Evolutionary conservation across 2,113 vertebrate genomes (phyloP), one percentile per base, ranked within the genome.

Genomic region (Chloebia gouldiae): DNA sequence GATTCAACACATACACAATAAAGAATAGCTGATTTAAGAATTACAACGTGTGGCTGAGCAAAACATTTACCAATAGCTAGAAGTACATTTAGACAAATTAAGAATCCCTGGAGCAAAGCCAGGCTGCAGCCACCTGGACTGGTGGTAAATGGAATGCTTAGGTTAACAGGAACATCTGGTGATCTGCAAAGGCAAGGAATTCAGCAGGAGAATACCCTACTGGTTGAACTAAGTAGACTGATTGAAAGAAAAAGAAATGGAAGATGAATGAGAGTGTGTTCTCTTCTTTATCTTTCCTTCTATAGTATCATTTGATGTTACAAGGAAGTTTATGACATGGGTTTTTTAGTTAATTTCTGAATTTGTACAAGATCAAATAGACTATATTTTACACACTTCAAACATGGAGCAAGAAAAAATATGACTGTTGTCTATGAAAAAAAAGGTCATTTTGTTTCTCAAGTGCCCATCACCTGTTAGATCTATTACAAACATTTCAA

Each of bases 11-110:
- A 44, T 22, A 70, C 4, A 14, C 23, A 77, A 83, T 93, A 81
- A 96, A 93, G 80, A 95, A 80, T 30, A 72, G 45, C 53, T 86
- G 64, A 89, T 89, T 95, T 77, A 96, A 51, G 75, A 86, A 50
- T 61, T 93, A 94, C 13, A 88, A 35, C 1, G 12, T 90, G 69
- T 53, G 56, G 11, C 23, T 86, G 70, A 82, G 71, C 87, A 92
- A 94, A 91, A 93, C 50, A 49, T 81, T 96, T 68, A 68, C 61
- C 6, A 49, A 81, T 15, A 87, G 20, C 64, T 90, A 83, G 87
- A 92, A 88, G 31, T 66, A 81, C 22, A 51, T 90, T 81, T 87
- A 81, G 40, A 51, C 88, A 95, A 93, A 97, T 86, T 85, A 86
- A 91, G 88, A 90, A n/a, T 77, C 78, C 59, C 63, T 82, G 79